A percentile compares a stretch with the other conserved stretches of the same genome.
Conservation (phyloP, 2,797 vertebrate species). For the Enteromius radiatus region DNA sequence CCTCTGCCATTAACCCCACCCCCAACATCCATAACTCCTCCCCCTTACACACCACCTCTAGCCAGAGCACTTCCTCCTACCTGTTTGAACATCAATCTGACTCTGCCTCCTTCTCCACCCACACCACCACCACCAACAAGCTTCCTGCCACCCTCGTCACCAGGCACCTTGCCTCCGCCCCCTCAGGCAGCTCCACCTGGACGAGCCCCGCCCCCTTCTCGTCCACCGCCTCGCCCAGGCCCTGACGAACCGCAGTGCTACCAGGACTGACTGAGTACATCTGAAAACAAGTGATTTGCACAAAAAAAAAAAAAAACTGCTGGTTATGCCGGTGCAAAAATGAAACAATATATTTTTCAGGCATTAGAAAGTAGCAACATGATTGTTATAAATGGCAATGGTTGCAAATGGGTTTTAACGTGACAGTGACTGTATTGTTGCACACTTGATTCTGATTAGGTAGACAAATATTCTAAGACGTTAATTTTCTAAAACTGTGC, state of each 20-base stretch:
- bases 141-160: slow-evolving; percentile 68
- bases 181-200: slow-evolving; percentile 68
- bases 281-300: neutral
- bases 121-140: slow-evolving; percentile 49
- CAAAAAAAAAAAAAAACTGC: neutral
- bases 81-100: slow-evolving; percentile 39
- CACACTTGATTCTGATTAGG: slow-evolving; percentile 21
- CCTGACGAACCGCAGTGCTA: slow-evolving; percentile 61
- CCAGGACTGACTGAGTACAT: slow-evolving; percentile 25
- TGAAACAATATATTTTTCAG: neutral
- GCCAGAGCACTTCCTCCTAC: slow-evolving; percentile 68
- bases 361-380: neutral
- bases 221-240: slow-evolving; percentile 87
- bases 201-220: slow-evolving; percentile 78
- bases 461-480: neutral
- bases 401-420: neutral
- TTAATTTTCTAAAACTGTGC: neutral
- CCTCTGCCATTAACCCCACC: slow-evolving; percentile 78
- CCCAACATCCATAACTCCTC: slow-evolving; percentile 66
- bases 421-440: neutral
- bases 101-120: slow-evolving; percentile 50
- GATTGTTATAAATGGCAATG: neutral
- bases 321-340: neutral
- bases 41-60: slow-evolving; percentile 69
- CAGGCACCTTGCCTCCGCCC: slow-evolving; percentile 69